These are phyloP conservation scores for Enteromius mattozi DNA, from an alignment of 2,797 vertebrate genomes.

Conservation along the genomic window DNA sequence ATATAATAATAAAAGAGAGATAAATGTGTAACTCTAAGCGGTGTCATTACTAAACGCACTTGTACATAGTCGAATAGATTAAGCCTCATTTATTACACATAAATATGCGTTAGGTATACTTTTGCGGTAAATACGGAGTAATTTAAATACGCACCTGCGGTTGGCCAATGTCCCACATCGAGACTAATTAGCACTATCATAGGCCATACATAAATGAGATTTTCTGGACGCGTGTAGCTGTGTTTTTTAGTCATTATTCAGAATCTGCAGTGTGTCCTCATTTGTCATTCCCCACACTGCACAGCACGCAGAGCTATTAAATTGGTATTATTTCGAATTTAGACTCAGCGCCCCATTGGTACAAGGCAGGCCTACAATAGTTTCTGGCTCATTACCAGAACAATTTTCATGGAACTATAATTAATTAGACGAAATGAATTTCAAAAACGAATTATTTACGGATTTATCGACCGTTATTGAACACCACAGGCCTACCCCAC, in stretches of 20 bases:
- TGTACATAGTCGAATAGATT: background rate
- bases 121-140: background rate
- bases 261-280: constrained; percentile 27
- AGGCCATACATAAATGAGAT: constrained; percentile 1
- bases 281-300: constrained; percentile 43
- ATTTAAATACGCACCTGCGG: background rate
- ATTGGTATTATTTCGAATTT: constrained; percentile 27
- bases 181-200: constrained; percentile 10
- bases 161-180: background rate
- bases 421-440: constrained; percentile 81
- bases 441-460: constrained; percentile 84
- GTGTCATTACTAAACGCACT: background rate
- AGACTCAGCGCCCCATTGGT: constrained; percentile 35
- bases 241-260: constrained; percentile 33
- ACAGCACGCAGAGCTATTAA: constrained; percentile 29
- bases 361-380: constrained; percentile 9
- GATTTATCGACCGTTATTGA: constrained; percentile 81
- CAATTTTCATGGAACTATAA: constrained; percentile 69
- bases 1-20: background rate
- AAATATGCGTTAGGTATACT: background rate
- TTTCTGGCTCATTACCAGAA: constrained; percentile 42
- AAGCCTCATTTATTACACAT: background rate
- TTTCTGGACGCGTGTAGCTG: constrained; percentile 15
- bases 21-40: background rate
- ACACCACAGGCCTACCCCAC: constrained; percentile 75